Base-by-base conservation (phyloP, 2,113 vertebrate genomes). In the Turnix velox region DNA sequence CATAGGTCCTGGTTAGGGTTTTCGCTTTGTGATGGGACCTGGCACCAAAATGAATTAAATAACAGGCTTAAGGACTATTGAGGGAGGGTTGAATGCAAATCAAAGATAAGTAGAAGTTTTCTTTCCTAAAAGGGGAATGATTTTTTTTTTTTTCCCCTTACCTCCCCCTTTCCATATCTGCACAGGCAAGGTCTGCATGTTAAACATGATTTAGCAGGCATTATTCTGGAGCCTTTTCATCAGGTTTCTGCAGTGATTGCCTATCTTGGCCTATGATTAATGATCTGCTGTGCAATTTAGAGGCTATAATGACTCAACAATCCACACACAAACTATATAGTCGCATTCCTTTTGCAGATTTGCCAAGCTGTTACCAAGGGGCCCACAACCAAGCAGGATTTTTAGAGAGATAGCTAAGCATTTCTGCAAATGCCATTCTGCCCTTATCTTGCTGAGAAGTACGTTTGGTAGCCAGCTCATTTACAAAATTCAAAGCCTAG, bases 41-140 rank as follows among this genome's bases (percentile, higher is more conserved):
- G 96, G 97, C 98, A 97, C 97, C 97, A 97, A 98, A 98, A 98
- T 98, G 98, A 98, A 98, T 98, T 98, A 98, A 98, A 98, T 98
- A 98, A 98, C 97, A 97, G 98, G 97, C 98, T 98, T 98, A 98
- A 98, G 97, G 96, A 97, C 98, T 97, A 98, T 98, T 98, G 98
- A 98, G 97, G 95, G 97, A 97, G 95, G 96, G 87, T 97, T 98
- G 98, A 98, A 98, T 98, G 98, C 98, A 98, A 98, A 98, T 98
- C 98, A 98, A 98, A 98, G 98, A 98, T 98, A 98, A 98, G 98
- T 98, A 98, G 97, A 98, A 98, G 98, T 98, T 98, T 98, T 98
- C 98, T 98, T 97, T 98, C 97, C 98, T 98, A 97, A 98, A 97
- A 98, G 97, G 96, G 96, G 97, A 96, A 94, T 96, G 96, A 95